Evolutionary conservation across 2,888 invertebrate genomes (phyloP).

Genomic region (Hemicrepidius hirtus): DNA sequence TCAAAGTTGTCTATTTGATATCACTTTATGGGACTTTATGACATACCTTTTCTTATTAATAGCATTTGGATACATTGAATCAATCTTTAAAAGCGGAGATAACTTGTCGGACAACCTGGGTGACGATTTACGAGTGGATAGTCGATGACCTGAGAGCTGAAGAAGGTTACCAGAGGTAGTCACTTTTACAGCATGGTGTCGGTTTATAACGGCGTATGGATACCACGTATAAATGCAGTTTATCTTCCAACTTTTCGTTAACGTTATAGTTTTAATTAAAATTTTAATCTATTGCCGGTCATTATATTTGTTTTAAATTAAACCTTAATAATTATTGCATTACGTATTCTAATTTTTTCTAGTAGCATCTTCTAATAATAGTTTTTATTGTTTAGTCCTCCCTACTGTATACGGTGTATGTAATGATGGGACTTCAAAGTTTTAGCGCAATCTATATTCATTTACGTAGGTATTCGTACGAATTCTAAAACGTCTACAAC

Average conservation of each 20-base stretch:
- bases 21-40: constrained; percentile 60
- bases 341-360: too few species aligned
- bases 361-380: too few species aligned
- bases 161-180: constrained; percentile 50
- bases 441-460: too few species aligned
- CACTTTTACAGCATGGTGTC: constrained; percentile 38
- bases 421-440: too few species aligned
- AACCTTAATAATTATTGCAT: too few species aligned
- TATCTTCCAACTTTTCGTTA: not conserved
- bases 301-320: too few species aligned
- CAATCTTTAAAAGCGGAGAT: constrained; percentile 58
- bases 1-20: constrained; percentile 51
- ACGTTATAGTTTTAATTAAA: too few species aligned
- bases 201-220: constrained; percentile 38
- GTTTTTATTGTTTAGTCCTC: too few species aligned
- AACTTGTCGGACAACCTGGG: constrained; percentile 58
- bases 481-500: too few species aligned
- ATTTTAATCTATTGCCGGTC: too few species aligned
- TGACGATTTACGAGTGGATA: constrained; percentile 59
- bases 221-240: not conserved
- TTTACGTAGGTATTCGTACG: too few species aligned
- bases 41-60: constrained; percentile 59
- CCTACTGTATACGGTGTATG: too few species aligned
- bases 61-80: constrained; percentile 59
- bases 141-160: constrained; percentile 56